Percentiles rank a stretch among this genome's conserved stretches.
phyloP scores from a whole-genome alignment of 2,888 invertebrate species.

The Candidula unifasciata region DNA sequence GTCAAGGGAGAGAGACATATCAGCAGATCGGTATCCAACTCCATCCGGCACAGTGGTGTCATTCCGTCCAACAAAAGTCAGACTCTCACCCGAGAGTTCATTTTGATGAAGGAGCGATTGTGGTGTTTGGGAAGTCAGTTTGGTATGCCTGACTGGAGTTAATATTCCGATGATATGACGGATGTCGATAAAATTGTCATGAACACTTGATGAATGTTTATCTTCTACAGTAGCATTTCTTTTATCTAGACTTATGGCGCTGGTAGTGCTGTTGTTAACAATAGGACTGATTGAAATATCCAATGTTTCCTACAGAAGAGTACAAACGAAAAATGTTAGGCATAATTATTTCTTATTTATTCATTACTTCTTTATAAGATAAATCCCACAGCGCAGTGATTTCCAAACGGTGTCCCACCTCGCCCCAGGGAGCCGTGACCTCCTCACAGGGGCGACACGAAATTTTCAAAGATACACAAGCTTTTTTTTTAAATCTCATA shows the following conservation, averaged over 20 bases:
- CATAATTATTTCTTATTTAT: no score
- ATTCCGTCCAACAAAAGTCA: background rate
- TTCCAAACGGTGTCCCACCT: no score
- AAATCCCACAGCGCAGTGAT: no score
- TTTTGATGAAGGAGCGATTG: background rate
- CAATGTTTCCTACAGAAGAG: slow-evolving; percentile 17
- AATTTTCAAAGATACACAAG: no score
- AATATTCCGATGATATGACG: slow-evolving; percentile 29
- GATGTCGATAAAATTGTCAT: background rate
- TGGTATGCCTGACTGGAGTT: slow-evolving; percentile 22
- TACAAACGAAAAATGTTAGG: no score
- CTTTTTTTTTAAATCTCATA: no score
- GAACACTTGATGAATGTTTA: background rate
- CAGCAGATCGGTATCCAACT: background rate
- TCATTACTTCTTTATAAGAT: no score
- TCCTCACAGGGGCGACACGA: no score
- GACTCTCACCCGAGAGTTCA: no score
- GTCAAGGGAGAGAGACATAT: background rate
- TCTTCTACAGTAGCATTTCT: background rate
- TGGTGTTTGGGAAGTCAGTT: background rate
- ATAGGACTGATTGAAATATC: slow-evolving; percentile 33
- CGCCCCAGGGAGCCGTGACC: no score
- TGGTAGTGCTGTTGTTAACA: background rate
- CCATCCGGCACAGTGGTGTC: background rate
- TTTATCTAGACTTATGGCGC: background rate